A percentile compares a stretch with the other conserved stretches of the same genome.
These are phyloP conservation scores for Argyrosomus japonicus DNA, from an alignment of 2,113 vertebrate genomes.

Conservation along the genomic window DNA sequence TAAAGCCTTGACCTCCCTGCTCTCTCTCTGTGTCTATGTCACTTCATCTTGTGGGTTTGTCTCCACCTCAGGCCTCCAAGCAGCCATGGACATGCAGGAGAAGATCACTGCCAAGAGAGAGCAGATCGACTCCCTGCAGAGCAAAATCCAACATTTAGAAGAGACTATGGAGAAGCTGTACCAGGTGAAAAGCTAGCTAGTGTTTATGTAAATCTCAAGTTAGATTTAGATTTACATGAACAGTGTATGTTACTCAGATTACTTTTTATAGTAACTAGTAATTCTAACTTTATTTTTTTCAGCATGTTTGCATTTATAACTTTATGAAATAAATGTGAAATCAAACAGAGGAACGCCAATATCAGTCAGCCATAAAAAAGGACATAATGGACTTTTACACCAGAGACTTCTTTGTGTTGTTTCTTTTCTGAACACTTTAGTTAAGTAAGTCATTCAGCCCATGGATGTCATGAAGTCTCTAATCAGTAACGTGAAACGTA, in stretches of 20 bases:
- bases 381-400: too few species aligned
- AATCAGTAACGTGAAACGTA: background rate
- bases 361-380: background rate
- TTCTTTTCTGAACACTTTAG: background rate
- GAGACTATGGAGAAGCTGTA: slow-evolving; percentile 82
- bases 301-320: background rate
- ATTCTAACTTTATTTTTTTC: background rate
- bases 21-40: background rate
- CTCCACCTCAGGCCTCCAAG: slow-evolving; percentile 84
- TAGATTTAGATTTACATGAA: background rate
- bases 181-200: slow-evolving; percentile 79
- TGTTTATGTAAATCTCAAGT: background rate
- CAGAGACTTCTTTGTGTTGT: background rate
- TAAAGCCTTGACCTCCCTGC: background rate
- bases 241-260: background rate
- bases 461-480: background rate
- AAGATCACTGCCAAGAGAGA: slow-evolving; percentile 88
- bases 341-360: background rate
- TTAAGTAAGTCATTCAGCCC: background rate
- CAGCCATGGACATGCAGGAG: slow-evolving; percentile 89
- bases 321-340: background rate
- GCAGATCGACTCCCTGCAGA: slow-evolving; percentile 87
- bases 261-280: background rate
- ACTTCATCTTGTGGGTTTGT: background rate
- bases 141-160: slow-evolving; percentile 88